Evolutionary conservation across 2,797 vertebrate species (phyloP).

Genomic region (Sebastiscus tertius): DNA sequence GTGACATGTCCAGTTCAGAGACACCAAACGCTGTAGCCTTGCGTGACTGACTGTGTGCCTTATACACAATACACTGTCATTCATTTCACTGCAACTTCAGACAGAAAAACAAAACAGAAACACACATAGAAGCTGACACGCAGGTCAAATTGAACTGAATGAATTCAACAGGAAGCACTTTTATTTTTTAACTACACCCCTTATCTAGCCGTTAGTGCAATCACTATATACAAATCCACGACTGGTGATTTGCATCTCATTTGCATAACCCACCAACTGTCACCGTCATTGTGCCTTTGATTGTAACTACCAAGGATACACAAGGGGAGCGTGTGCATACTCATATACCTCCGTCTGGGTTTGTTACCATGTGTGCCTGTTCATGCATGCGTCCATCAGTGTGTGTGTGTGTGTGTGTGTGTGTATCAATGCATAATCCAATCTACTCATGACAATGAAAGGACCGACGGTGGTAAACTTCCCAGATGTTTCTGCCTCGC

Average conservation of each 20-base stretch:
- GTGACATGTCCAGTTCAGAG: conserved; percentile 61
- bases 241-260: conserved; percentile 74
- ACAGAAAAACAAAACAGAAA: conserved; percentile 33
- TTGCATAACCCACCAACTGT: conserved; percentile 83
- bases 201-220: conserved; percentile 73
- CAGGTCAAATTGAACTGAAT: conserved; percentile 45
- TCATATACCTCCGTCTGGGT: conserved; percentile 25
- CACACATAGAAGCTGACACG: conserved; percentile 29
- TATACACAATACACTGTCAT: conserved; percentile 41
- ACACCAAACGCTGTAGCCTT: conserved; percentile 34
- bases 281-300: conserved; percentile 62
- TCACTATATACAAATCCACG: conserved; percentile 74
- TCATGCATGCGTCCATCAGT: conserved; percentile 17
- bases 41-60: conserved; percentile 59
- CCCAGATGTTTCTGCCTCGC: conserved; percentile 62
- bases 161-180: conserved; percentile 52
- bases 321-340: conserved; percentile 36
- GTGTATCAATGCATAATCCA: conserved; percentile 57
- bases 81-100: conserved; percentile 43
- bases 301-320: conserved; percentile 65
- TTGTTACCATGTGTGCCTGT: conserved; percentile 30
- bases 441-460: conserved; percentile 64
- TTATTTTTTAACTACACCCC: conserved; percentile 43
- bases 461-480: conserved; percentile 60
- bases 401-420: background rate